Conservation (phyloP, 2,113 vertebrate genomes). For the Candoia aspera region DNA sequence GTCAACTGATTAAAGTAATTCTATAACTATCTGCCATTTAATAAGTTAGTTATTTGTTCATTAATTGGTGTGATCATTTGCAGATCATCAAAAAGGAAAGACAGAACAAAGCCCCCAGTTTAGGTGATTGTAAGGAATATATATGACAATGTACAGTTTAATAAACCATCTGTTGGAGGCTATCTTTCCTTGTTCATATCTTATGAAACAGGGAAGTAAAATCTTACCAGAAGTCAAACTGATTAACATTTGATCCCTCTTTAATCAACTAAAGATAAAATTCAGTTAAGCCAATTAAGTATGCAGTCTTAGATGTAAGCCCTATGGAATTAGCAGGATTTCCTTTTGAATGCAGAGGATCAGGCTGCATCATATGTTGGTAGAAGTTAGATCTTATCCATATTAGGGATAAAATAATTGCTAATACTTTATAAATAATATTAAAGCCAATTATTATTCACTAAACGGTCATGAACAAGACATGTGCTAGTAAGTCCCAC, state of each 20-base stretch:
- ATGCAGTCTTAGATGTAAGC: not conserved
- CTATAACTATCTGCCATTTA: not conserved
- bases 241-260: not conserved
- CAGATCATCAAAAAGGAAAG: not conserved
- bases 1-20: not conserved
- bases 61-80: not conserved
- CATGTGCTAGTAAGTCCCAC: not conserved
- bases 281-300: not conserved
- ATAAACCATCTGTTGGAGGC: not conserved
- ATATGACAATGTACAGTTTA: not conserved
- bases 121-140: not conserved
- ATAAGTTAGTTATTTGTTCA: not conserved
- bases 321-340: not conserved
- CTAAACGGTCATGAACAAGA: not conserved
- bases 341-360: not conserved
- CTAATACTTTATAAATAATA: slow-evolving; percentile 51
- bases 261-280: slow-evolving; percentile 13
- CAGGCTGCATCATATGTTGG: not conserved
- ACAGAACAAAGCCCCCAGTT: not conserved
- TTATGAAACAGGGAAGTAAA: not conserved
- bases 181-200: not conserved
- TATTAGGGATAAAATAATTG: slow-evolving; percentile 28
- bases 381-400: slow-evolving; percentile 33
- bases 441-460: slow-evolving; percentile 50
- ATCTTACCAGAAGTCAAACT: not conserved